Base-by-base conservation (phyloP, 2,797 vertebrate genomes). In the Sebastes hopkinsi region DNA sequence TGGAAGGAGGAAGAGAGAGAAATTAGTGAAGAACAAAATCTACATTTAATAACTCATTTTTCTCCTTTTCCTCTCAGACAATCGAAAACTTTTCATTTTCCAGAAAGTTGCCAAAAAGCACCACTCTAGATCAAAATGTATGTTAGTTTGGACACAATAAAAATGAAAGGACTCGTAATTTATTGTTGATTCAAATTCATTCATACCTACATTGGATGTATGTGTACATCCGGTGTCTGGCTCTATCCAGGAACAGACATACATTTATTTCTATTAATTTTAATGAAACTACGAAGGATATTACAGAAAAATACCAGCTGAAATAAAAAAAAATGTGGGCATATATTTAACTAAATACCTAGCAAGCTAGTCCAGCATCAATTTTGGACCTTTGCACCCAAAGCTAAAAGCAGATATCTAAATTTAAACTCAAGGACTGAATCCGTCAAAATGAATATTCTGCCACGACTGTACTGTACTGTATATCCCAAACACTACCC, bases 301-400 rank as follows among this genome's bases (percentile, higher is more conserved):
- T 55, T 30, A 54, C 29, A 55, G 12, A 32, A 56, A 42, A 46
- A 20, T 46, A 29, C 8, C 23, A 46, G 38, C 14, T 34, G 30
- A 16, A 70, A 55, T 34, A 0, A 9, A 67, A 50, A 29, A 7
- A 30, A 3, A 34, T 34, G 29, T 68, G 12, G 12, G 14, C 20
- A 13, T 22, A 16, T 42, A 42, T 42, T 42, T 42, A 42, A 42
- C 38, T 42, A 42, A 42, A 16, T 42, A 42, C 38, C 0, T 16
- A 42, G 38, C 42, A 46, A 46, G 42, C 42, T 46, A 18, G 0
- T 46, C 42, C 42, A 46, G 42, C 0, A 46, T 18, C 16, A 0
- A 46, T 16, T 18, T 46, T 46, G 42, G 16, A 46, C 16, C 42
- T 46, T 46, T 46, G 42, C 0, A 46, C 16, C 42, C 16, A 46